Percentiles rank a stretch among this genome's conserved stretches.
Evolutionary conservation across 1,140 invertebrate species (phyloP).

Genomic region (Marisa cornuarietis): DNA sequence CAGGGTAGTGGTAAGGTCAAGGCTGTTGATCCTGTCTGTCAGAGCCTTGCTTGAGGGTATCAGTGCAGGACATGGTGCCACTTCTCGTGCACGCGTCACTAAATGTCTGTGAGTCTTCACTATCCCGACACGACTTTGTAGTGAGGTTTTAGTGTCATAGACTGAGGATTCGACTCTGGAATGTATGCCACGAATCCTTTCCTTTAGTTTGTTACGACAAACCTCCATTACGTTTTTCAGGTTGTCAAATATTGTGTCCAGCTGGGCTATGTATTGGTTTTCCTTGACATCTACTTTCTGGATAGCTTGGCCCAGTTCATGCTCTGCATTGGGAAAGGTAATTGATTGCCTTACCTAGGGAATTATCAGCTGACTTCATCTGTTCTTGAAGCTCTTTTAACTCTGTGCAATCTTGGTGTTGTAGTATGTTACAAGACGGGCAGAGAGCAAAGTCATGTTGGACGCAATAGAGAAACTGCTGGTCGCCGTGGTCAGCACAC

Average conservation of each 20-base stretch:
- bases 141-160: neutral
- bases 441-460: neutral
- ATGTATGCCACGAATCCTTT: neutral
- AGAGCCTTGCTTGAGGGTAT: neutral
- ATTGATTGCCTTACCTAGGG: neutral
- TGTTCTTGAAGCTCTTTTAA: neutral
- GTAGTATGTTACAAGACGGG: neutral
- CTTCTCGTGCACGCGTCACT: neutral
- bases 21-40: neutral
- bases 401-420: neutral
- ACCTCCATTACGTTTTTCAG: neutral
- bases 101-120: neutral
- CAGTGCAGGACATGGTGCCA: neutral
- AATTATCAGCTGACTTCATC: neutral
- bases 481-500: neutral
- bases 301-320: neutral
- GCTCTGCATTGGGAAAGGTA: neutral
- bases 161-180: neutral
- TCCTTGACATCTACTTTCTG: no score
- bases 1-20: neutral
- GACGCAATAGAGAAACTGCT: neutral
- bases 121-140: neutral
- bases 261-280: neutral
- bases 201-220: neutral
- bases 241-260: neutral